A percentile compares a stretch with the other conserved stretches of the same genome.
Conservation (phyloP, 2,888 invertebrate species). For the Drosophila kokeensis region DNA sequence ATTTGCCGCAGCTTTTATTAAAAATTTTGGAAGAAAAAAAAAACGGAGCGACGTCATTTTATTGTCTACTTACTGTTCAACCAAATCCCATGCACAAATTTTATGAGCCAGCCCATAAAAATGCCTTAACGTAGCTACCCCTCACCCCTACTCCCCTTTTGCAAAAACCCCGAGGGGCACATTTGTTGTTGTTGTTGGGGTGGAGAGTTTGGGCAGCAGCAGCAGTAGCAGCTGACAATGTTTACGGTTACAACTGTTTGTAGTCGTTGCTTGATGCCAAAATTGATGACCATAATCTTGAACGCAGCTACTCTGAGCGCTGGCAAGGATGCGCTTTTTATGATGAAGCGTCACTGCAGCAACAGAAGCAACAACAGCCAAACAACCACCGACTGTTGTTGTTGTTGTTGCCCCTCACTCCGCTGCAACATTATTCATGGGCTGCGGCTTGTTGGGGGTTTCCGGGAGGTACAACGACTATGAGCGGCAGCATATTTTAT, state of each 20-base stretch:
- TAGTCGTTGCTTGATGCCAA: constrained; percentile 78
- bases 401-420: constrained; percentile 20
- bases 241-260: constrained; percentile 77
- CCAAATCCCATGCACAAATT: constrained; percentile 80
- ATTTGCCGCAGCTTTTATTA: constrained; percentile 75
- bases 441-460: constrained; percentile 32
- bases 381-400: constrained; percentile 28
- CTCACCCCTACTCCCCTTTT: constrained; percentile 19
- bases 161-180: constrained; percentile 70
- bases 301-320: constrained; percentile 56
- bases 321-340: constrained; percentile 77
- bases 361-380: constrained; percentile 38
- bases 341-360: constrained; percentile 74
- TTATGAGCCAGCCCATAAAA: constrained; percentile 78
- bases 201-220: constrained; percentile 26
- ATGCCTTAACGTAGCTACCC: constrained; percentile 61
- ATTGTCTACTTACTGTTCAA: constrained; percentile 77
- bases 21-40: constrained; percentile 53
- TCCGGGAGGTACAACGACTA: constrained; percentile 34
- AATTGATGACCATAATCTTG: constrained; percentile 84
- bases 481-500: constrained; percentile 80
- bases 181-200: constrained; percentile 62
- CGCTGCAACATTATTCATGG: constrained; percentile 75
- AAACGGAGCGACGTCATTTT: constrained; percentile 72
- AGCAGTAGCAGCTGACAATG: constrained; percentile 69